Conservation (phyloP, 2,113 vertebrate genomes). For the Myiagra hebetior region DNA sequence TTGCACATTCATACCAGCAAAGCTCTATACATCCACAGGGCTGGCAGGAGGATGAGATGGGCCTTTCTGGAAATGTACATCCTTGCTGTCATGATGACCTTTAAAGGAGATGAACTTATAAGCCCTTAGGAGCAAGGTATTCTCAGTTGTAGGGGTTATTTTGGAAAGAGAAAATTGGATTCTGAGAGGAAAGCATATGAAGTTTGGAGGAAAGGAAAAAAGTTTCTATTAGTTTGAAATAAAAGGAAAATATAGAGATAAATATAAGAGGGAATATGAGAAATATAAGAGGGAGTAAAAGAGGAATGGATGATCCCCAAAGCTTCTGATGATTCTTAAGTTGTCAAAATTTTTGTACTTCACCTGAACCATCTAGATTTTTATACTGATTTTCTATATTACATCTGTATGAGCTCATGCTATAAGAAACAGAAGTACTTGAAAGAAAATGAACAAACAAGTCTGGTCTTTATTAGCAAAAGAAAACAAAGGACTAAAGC, state of each 20-base stretch:
- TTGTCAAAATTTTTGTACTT: slow-evolving; percentile 12
- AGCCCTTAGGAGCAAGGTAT: not conserved
- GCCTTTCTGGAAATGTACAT: not conserved
- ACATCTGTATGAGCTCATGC: slow-evolving; percentile 29
- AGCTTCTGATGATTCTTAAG: not conserved
- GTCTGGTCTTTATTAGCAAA: slow-evolving; percentile 66
- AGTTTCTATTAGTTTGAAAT: not conserved
- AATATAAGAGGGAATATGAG: not conserved
- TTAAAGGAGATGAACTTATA: not conserved
- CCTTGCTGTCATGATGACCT: not conserved
- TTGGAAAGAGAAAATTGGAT: not conserved
- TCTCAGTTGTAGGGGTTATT: not conserved
- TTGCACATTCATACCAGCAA: not conserved
- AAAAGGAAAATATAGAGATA: not conserved
- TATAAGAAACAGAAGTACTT: slow-evolving; percentile 62
- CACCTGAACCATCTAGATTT: slow-evolving; percentile 18
- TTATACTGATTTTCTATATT: not conserved
- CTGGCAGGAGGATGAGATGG: not conserved
- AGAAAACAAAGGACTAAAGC: slow-evolving; percentile 67
- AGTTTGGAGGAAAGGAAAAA: not conserved
- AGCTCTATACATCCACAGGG: not conserved
- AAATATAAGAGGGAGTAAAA: not conserved
- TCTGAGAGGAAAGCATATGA: not conserved
- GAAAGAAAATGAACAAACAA: slow-evolving; percentile 66
- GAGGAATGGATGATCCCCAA: not conserved